These are phyloP conservation scores for Parotia lawesii DNA, from an alignment of 2,113 vertebrate genomes.

Conservation along the genomic window DNA sequence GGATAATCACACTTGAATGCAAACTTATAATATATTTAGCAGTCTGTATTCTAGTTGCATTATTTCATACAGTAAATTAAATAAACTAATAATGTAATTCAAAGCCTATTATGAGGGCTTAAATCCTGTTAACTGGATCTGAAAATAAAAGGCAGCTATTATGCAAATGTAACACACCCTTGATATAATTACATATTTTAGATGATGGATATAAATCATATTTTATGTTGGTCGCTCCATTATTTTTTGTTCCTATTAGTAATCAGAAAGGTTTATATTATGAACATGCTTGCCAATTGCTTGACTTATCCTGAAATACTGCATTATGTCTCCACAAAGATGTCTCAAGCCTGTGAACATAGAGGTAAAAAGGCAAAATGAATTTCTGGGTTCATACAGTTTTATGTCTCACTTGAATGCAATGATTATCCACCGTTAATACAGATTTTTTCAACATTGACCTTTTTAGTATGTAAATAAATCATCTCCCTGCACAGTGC, in stretches of 20 bases:
- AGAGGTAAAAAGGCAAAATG: neutral
- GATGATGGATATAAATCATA: neutral
- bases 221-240: neutral
- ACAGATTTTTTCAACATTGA: conserved; percentile 30
- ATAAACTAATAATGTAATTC: conserved; percentile 1
- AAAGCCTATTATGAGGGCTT: neutral
- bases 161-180: conserved; percentile 35
- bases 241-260: neutral
- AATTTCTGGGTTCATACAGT: neutral
- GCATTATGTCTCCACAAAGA: neutral
- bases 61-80: neutral
- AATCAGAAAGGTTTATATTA: neutral
- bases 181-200: conserved; percentile 39
- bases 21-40: neutral
- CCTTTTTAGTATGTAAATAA: conserved; percentile 70
- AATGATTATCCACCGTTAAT: neutral
- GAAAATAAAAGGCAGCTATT: conserved; percentile 35
- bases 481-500: conserved; percentile 7
- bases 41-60: neutral
- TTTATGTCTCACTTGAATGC: conserved; percentile 30
- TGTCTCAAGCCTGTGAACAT: neutral
- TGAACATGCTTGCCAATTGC: neutral
- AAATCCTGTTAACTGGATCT: conserved; percentile 3
- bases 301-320: neutral
- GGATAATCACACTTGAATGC: neutral